Percentiles rank a stretch among this genome's conserved stretches.
Evolutionary conservation across 2,888 invertebrate species (phyloP).

Genomic region (Leptinotarsa tumamoca): DNA sequence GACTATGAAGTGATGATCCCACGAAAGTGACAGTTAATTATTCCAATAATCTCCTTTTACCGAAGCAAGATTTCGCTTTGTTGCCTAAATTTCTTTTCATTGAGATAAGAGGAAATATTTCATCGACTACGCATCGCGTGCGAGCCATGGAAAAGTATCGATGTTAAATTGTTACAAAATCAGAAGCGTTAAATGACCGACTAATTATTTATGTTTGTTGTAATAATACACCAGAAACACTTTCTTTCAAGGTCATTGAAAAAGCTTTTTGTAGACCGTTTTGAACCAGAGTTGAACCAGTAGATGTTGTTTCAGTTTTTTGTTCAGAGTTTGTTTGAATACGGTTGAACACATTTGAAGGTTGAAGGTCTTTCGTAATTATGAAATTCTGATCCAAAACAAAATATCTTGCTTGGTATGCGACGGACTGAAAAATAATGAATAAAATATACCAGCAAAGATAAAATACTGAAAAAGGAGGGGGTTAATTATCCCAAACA

Average conservation of each 20-base stretch:
- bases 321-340: too few relatives aligned
- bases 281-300: too few relatives aligned
- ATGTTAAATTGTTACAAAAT: slow-evolving; percentile 32
- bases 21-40: slow-evolving; percentile 9
- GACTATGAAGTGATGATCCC: background rate
- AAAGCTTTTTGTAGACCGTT: background rate
- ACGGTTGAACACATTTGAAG: too few relatives aligned
- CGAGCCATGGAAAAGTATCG: background rate
- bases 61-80: background rate
- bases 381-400: too few relatives aligned
- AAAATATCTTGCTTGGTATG: too few relatives aligned
- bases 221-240: slow-evolving; percentile 19
- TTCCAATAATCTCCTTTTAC: background rate
- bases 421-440: too few relatives aligned
- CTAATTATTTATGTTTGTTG: slow-evolving; percentile 9
- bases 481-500: too few relatives aligned
- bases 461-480: too few relatives aligned
- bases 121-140: background rate
- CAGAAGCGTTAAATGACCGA: slow-evolving; percentile 7
- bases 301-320: too few relatives aligned
- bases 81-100: background rate
- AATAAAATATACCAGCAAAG: too few relatives aligned
- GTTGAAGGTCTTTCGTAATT: background rate
- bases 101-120: background rate
- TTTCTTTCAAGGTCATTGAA: slow-evolving; percentile 23